A percentile compares a stretch with the other conserved stretches of the same genome.
Evolutionary conservation across 2,797 vertebrate genomes (phyloP).

Genomic region (Erithacus rubecula): DNA sequence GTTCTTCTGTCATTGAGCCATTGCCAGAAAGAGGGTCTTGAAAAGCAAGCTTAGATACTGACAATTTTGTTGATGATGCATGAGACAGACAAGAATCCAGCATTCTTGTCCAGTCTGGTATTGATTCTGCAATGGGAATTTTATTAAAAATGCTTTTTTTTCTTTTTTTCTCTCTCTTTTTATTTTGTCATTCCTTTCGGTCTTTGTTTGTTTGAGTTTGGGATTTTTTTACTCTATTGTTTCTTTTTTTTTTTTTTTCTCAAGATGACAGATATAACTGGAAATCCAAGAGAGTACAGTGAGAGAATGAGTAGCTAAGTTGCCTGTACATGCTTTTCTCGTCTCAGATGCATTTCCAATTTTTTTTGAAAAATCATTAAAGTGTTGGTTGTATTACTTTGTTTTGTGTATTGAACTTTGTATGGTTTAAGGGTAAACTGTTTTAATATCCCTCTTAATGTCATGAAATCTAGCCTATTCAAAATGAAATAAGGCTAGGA

Average conservation of each 20-base stretch:
- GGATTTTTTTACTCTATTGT: not conserved
- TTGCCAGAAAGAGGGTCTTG: not conserved
- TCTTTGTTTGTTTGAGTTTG: not conserved
- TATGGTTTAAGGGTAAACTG: not conserved
- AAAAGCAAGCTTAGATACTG: not conserved
- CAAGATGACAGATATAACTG: not conserved
- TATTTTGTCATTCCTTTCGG: no score
- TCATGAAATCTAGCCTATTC: not conserved
- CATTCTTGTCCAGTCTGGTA: not conserved
- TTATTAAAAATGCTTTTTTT: not conserved
- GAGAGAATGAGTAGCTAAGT: not conserved
- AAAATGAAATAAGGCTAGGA: not conserved
- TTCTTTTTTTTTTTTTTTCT: rapidly evolving
- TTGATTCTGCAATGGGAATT: not conserved
- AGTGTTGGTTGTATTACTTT: not conserved
- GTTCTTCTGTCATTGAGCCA: slow-evolving; percentile 9
- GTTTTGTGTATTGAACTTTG: not conserved
- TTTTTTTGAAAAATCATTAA: not conserved
- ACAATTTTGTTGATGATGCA: not conserved
- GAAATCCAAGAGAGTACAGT: not conserved
- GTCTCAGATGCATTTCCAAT: not conserved
- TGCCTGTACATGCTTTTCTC: not conserved
- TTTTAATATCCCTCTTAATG: not conserved
- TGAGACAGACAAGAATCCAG: not conserved
- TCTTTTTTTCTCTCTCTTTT: not conserved